A percentile compares a stretch with the other conserved stretches of the same genome.
Evolutionary conservation across 1,140 invertebrate species (phyloP).

Genomic region (Macrotrachela quadricornifera): DNA sequence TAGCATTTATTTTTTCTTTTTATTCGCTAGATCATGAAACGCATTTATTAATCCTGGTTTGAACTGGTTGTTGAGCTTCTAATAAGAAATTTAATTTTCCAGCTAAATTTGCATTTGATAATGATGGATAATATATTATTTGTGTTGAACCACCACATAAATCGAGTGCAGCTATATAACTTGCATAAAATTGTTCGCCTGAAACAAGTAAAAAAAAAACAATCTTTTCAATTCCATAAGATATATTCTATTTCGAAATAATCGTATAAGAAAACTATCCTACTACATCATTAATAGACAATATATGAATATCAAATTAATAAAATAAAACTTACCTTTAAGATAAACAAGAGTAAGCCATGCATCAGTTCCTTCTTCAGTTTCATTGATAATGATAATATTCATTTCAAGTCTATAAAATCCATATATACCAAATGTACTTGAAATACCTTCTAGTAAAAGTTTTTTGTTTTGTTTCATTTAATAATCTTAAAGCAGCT

Average conservation of each 20-base stretch:
- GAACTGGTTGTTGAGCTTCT: neutral
- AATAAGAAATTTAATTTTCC: neutral
- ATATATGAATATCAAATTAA: neutral
- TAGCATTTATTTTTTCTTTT: no score
- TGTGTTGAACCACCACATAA: slow-evolving; percentile 85
- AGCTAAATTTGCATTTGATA: slow-evolving; percentile 13
- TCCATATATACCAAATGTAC: no score
- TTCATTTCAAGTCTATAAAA: no score
- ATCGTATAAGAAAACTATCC: slow-evolving; percentile 26
- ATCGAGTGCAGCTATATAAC: slow-evolving; percentile 64
- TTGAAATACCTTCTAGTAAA: no score
- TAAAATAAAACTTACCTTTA: neutral
- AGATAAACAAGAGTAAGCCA: slow-evolving; percentile 10
- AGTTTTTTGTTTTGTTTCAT: slow-evolving; percentile 48
- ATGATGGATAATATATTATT: slow-evolving; percentile 50
- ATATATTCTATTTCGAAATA: slow-evolving; percentile 18
- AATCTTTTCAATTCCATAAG: no score
- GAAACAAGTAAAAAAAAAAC: no score
- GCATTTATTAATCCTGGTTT: neutral
- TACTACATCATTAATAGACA: neutral
- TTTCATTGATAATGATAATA: slow-evolving; percentile 74
- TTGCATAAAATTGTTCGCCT: no score
- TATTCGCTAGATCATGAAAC: no score
- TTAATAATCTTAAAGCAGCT: slow-evolving; percentile 63
- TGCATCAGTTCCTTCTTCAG: slow-evolving; percentile 46